Evolutionary conservation across 2,113 vertebrate species (phyloP).

Genomic region (Neogobius melanostomus): DNA sequence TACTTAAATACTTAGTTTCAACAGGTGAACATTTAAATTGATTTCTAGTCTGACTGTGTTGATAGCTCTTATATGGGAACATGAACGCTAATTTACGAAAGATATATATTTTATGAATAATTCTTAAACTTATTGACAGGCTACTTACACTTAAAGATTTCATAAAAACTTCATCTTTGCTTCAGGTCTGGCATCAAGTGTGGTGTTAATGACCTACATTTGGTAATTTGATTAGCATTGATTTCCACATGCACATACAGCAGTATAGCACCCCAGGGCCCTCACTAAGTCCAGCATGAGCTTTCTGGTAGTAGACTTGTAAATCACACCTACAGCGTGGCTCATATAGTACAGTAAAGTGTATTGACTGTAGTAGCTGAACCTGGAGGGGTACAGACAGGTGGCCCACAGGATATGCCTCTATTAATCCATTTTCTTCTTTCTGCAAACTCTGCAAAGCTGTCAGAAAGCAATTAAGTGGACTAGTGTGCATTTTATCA

Average conservation of each 20-base stretch:
- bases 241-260: constrained; percentile 53
- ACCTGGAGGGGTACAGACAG: constrained; percentile 30
- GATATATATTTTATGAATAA: constrained; percentile 3
- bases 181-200: constrained; percentile 52
- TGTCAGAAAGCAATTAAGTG: constrained; percentile 81
- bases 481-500: constrained; percentile 74
- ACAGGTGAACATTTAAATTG: too few species aligned
- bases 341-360: neutral
- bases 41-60: too few species aligned
- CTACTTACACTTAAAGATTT: constrained; percentile 24
- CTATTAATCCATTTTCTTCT: constrained; percentile 71
- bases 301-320: constrained; percentile 30
- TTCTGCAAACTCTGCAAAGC: constrained; percentile 72
- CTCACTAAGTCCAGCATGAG: constrained; percentile 31
- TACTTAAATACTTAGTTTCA: too few species aligned
- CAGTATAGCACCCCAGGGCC: constrained; percentile 43
- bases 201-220: constrained; percentile 72
- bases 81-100: too few species aligned
- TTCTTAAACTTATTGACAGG: constrained; percentile 13
- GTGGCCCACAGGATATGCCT: constrained; percentile 46
- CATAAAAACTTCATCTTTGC: constrained; percentile 35
- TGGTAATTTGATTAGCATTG: constrained; percentile 72
- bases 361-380: neutral
- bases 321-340: neutral
- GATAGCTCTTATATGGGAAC: too few species aligned